Evolutionary conservation across 2,113 vertebrate species (phyloP).

Genomic region (Archilochus colubris): DNA sequence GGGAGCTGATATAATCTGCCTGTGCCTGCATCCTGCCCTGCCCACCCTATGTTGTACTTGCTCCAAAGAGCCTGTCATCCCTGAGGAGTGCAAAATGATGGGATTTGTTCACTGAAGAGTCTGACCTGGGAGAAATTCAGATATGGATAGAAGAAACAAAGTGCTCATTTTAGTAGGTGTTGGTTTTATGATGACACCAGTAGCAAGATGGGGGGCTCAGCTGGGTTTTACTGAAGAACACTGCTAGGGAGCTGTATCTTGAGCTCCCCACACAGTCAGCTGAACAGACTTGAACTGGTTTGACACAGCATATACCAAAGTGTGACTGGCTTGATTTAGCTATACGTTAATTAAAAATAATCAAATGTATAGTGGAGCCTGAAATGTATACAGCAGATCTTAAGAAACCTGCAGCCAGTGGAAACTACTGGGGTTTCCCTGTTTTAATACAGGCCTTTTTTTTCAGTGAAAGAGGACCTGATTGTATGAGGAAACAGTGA

Average conservation of each 20-base stretch:
- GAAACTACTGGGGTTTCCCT: background rate
- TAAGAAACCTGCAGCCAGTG: background rate
- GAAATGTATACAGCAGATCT: background rate
- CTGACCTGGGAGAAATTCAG: background rate
- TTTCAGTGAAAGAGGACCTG: background rate
- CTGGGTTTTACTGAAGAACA: background rate
- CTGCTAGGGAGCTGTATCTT: background rate
- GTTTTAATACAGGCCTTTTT: background rate
- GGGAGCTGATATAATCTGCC: background rate
- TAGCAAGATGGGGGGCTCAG: background rate
- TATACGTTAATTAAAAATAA: background rate
- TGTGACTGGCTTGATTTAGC: background rate
- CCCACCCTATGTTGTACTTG: accelerated
- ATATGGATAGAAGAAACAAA: background rate
- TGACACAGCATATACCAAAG: background rate
- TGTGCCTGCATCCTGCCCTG: slow-evolving; percentile 9
- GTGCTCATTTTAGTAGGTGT: background rate
- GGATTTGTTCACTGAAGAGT: background rate
- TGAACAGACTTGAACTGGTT: background rate
- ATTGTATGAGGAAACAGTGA: background rate
- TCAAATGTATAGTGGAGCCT: background rate
- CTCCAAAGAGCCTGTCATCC: background rate
- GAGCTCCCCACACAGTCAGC: background rate
- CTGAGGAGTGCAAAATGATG: background rate
- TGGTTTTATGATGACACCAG: background rate